Conservation (phyloP, 2,113 vertebrate genomes). For the Macroglossus sobrinus region DNA sequence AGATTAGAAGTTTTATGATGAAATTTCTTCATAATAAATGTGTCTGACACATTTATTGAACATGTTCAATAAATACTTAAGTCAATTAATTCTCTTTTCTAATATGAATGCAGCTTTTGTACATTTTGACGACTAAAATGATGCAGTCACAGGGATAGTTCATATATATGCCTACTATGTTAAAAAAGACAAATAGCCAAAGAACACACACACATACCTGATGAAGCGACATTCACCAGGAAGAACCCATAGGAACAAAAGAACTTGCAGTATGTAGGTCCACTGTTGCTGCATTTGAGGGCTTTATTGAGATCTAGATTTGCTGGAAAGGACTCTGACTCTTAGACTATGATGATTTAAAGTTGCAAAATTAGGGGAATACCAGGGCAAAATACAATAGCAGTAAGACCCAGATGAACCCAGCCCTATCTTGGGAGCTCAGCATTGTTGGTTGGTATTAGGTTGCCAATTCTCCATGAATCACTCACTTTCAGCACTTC, state of each 20-base stretch:
- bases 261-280: background rate
- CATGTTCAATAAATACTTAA: background rate
- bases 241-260: background rate
- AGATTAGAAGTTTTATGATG: background rate
- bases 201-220: background rate
- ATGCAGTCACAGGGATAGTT: background rate
- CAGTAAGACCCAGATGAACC: background rate
- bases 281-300: background rate
- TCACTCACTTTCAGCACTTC: background rate
- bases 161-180: background rate
- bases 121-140: background rate
- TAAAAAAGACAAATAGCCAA: background rate
- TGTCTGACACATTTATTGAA: background rate
- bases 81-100: background rate
- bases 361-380: background rate
- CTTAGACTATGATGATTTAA: background rate
- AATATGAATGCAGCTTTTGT: background rate
- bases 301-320: background rate
- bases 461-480: background rate
- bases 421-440: background rate
- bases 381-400: background rate
- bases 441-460: background rate
- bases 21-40: background rate
- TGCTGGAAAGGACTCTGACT: background rate
- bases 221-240: background rate